These are phyloP conservation scores for Gyps fulvus DNA, from an alignment of 2,113 vertebrate genomes.

Conservation along the genomic window DNA sequence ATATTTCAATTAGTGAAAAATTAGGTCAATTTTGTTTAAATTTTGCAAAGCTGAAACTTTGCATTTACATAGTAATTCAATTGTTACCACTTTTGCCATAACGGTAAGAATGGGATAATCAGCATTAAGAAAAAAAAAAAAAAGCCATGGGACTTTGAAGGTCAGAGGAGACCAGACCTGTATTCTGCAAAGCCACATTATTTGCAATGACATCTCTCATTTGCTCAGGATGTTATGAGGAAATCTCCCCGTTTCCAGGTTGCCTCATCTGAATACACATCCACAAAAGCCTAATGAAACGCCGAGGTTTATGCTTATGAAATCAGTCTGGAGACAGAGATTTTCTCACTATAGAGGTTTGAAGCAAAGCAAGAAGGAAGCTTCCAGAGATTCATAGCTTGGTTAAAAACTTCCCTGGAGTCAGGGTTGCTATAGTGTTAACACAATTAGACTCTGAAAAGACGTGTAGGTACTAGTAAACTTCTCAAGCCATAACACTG, in stretches of 20 bases:
- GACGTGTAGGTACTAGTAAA: slow-evolving; percentile 1
- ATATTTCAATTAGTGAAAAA: neutral
- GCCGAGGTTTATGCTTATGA: neutral
- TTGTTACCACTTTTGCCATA: neutral
- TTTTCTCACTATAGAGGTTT: neutral
- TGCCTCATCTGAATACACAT: neutral
- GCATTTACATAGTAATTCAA: neutral
- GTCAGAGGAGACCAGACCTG: neutral
- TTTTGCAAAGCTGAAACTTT: neutral
- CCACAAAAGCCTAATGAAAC: neutral
- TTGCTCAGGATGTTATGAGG: neutral
- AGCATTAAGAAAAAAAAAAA: neutral
- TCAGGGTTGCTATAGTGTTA: neutral
- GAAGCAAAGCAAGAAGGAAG: neutral
- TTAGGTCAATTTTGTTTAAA: neutral
- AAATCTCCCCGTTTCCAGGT: neutral
- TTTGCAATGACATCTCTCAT: neutral
- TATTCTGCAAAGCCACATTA: neutral
- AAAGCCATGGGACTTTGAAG: neutral
- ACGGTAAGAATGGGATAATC: neutral
- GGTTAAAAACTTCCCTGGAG: slow-evolving; percentile 23
- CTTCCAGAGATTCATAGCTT: neutral
- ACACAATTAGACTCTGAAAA: neutral
- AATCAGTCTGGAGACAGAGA: neutral
- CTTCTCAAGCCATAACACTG: neutral